Evolutionary conservation across 2,113 vertebrate species (phyloP).

Genomic region (Sminthopsis crassicaudata): DNA sequence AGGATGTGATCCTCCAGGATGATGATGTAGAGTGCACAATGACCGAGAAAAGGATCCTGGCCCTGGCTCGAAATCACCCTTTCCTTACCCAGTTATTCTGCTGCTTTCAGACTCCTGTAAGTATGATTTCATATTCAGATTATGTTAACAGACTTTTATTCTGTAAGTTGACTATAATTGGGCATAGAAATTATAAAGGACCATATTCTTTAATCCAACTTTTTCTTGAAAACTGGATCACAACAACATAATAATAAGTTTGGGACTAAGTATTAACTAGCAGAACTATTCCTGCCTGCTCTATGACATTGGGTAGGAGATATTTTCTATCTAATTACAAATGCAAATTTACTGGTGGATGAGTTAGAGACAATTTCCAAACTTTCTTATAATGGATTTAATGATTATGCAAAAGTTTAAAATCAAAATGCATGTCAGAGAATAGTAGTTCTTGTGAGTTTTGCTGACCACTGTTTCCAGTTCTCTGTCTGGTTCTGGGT

Average conservation of each 20-base stretch:
- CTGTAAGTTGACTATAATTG: not conserved
- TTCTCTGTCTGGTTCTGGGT: not conserved
- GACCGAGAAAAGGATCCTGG: constrained; percentile 96
- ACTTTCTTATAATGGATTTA: not conserved
- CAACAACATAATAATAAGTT: not conserved
- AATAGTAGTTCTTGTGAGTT: not conserved
- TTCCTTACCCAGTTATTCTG: constrained; percentile 98
- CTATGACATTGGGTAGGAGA: no score
- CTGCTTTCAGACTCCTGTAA: constrained; percentile 96
- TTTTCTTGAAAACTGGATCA: not conserved
- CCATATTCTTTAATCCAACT: not conserved
- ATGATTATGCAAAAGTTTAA: not conserved
- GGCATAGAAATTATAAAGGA: not conserved
- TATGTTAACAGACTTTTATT: accelerated
- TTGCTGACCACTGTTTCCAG: not conserved
- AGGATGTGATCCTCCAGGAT: constrained; percentile 98
- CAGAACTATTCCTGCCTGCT: not conserved
- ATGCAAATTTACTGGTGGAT: no score
- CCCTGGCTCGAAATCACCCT: constrained; percentile 92
- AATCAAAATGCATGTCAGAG: not conserved
- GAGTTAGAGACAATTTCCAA: no score
- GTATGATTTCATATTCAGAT: constrained; percentile 21
- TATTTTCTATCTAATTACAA: no score
- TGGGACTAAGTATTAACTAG: not conserved
- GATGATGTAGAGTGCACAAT: constrained; percentile 98